Base-by-base conservation (phyloP, 2,113 vertebrate genomes). In the Ciconia boyciana region DNA sequence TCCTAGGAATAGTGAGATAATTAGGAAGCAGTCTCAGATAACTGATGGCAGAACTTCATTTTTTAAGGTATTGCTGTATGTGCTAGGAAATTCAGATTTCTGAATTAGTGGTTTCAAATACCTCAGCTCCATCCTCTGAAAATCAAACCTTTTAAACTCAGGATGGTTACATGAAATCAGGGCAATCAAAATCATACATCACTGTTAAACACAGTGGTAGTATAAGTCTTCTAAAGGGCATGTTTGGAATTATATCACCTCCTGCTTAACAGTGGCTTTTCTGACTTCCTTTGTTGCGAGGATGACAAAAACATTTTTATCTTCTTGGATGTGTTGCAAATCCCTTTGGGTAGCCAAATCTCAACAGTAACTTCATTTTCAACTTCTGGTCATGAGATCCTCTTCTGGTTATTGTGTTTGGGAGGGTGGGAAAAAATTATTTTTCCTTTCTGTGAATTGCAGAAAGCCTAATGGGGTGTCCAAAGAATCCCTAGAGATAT, bases 1-100 rank as follows among this genome's bases (percentile, higher is more conserved):
- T 66, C 62, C 62, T 70, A 83, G 68, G 43, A 93, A 83, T 14
- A 83, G 55, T 44, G 70, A 92, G 57, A 79, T 94, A 95, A 93
- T 93, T 94, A 90, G 71, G 90, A 90, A 94, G 39, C 54, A 61
- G 46, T 65, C 62, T 94, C 75, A 72, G 22, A 74, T 68, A 97
- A 87, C 65, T 57, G 58, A 22, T 79, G 71, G 31, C 31, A 96
- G 65, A 68, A 62, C n/a, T 83, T 91, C 4, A 29, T 57, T 89
- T 93, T 94, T 80, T 31, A 65, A 83, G 61, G 55, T 80, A 18
- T 81, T 62, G 19, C 43, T 78, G 13, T 66, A 49, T 71, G 41
- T 65, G 57, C n/a, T 54, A 61, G 52, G 69, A 87, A 91, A 69
- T 28, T 24, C 24, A 77, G 44, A 84, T 78, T 95, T 93, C 72